A percentile compares a stretch with the other conserved stretches of the same genome.
phyloP scores from a whole-genome alignment of 1,140 invertebrate species.

The Pissodes strobi region DNA sequence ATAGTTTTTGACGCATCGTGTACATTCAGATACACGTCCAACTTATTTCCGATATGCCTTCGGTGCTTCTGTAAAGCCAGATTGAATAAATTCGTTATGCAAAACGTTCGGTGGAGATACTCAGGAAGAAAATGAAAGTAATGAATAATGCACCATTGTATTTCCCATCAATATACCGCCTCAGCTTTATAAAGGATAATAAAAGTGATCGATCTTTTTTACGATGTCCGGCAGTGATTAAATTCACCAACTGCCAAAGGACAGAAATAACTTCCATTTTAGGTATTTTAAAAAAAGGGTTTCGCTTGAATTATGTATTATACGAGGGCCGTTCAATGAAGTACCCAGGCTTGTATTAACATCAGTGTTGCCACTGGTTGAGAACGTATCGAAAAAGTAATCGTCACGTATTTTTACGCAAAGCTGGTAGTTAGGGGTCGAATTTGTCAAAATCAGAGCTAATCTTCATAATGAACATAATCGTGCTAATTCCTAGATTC shows the following conservation, averaged over 20 bases:
- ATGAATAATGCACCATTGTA: constrained; percentile 23
- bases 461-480: too few species aligned
- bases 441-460: too few species aligned
- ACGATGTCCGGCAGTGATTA: constrained; percentile 6
- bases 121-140: constrained; percentile 17
- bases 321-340: neutral
- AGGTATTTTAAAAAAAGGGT: neutral
- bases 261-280: neutral
- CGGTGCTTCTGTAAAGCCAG: neutral
- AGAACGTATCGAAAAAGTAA: too few species aligned
- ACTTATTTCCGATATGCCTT: too few species aligned
- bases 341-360: too few species aligned
- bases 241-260: constrained; percentile 15
- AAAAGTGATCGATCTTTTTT: constrained; percentile 17
- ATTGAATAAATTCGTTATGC: constrained; percentile 9
- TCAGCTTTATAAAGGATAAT: constrained; percentile 8
- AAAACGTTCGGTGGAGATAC: constrained; percentile 4
- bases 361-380: too few species aligned
- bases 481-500: too few species aligned
- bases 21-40: too few species aligned
- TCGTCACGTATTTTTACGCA: too few species aligned
- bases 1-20: too few species aligned
- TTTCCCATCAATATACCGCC: constrained; percentile 11
- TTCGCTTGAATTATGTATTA: constrained; percentile 1
- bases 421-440: too few species aligned